These are phyloP conservation scores for Steinernema hermaphroditum DNA, from an alignment of 2,888 invertebrate genomes.

Conservation along the genomic window DNA sequence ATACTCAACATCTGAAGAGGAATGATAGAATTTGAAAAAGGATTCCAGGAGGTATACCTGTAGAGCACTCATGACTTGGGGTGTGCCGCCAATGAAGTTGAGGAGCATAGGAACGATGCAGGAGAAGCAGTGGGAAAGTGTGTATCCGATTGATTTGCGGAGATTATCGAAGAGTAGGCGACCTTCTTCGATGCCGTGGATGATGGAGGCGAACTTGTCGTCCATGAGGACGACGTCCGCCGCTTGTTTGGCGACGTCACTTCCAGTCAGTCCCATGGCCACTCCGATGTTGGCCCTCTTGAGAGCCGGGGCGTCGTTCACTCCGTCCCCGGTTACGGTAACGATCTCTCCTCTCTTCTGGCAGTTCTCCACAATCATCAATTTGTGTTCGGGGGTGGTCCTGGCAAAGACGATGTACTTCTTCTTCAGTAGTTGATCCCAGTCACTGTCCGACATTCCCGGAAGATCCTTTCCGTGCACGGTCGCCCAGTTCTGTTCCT, in stretches of 20 bases:
- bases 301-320: conserved; percentile 49
- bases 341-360: conserved; percentile 49
- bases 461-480: conserved; percentile 47
- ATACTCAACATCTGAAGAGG: conserved; percentile 33
- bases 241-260: conserved; percentile 57
- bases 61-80: conserved; percentile 38
- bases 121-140: conserved; percentile 38
- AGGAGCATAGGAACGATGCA: conserved; percentile 41
- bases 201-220: conserved; percentile 55
- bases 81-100: conserved; percentile 40
- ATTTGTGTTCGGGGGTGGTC: conserved; percentile 50
- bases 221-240: conserved; percentile 55
- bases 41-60: not conserved
- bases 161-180: conserved; percentile 44
- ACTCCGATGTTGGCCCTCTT: conserved; percentile 50
- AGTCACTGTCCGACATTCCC: conserved; percentile 33
- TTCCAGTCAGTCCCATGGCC: conserved; percentile 47
- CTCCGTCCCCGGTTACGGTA: conserved; percentile 49
- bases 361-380: conserved; percentile 46
- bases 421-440: conserved; percentile 33
- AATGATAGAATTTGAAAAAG: not conserved
- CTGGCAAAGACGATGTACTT: conserved; percentile 42
- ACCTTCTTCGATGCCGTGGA: conserved; percentile 45
- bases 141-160: conserved; percentile 40
- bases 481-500: conserved; percentile 42